Conservation (phyloP, 2,113 vertebrate genomes). For the Rhinoptilus africanus region DNA sequence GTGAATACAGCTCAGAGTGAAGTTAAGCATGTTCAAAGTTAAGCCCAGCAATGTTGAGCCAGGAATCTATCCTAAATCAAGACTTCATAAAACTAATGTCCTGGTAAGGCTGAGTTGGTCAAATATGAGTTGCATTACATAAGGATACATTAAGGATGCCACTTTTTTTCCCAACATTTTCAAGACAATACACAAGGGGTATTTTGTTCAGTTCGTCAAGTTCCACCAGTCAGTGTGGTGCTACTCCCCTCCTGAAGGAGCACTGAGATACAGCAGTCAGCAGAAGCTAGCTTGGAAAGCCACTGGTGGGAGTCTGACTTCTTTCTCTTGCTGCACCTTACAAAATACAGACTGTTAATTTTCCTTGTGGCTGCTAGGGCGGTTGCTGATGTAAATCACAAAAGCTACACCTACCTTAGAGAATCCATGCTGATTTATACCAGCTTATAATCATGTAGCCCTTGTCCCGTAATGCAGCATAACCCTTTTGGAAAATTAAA, state of each 20-base stretch:
- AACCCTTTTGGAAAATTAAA: not conserved
- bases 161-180: not conserved
- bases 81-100: not conserved
- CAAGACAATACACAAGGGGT: not conserved
- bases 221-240: not conserved
- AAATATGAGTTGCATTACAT: rapidly evolving
- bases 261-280: not conserved
- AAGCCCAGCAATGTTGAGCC: not conserved
- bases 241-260: not conserved
- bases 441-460: not conserved
- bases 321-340: not conserved
- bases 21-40: not conserved
- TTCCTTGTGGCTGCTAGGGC: not conserved
- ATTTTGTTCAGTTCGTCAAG: not conserved
- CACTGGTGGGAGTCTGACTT: not conserved
- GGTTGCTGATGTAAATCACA: not conserved
- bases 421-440: not conserved
- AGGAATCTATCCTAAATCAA: not conserved
- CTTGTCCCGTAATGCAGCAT: not conserved
- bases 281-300: not conserved
- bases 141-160: not conserved
- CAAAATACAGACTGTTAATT: not conserved
- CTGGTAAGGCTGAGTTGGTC: not conserved
- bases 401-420: not conserved
- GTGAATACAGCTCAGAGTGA: not conserved